phyloP scores from a whole-genome alignment of 2,113 vertebrate genomes.

The Sinocyclocheilus grahami region DNA sequence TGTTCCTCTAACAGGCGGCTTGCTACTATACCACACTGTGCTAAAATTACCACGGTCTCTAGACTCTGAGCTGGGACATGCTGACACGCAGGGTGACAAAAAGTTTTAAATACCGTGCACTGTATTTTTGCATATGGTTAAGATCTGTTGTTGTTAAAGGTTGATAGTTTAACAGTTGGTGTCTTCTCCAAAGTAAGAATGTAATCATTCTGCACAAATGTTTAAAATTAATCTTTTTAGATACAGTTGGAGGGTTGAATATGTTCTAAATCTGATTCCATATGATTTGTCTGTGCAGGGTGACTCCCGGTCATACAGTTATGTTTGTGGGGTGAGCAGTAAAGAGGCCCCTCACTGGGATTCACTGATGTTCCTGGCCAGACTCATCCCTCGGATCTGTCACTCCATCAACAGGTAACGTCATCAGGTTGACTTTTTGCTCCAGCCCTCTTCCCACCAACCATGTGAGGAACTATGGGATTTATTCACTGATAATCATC shows the following conservation, averaged over 20 bases:
- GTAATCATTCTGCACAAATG: neutral
- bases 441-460: neutral
- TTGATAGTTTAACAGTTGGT: neutral
- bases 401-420: conserved; percentile 94
- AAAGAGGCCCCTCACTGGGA: conserved; percentile 96
- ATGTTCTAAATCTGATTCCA: neutral
- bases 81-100: conserved; percentile 17
- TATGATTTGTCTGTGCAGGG: conserved; percentile 73
- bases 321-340: conserved; percentile 94
- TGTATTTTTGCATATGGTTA: neutral
- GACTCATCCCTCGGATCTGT: conserved; percentile 98
- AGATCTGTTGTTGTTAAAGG: neutral
- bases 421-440: neutral
- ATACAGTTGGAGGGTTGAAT: neutral
- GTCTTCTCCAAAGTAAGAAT: neutral
- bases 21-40: conserved; percentile 45
- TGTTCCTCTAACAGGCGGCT: conserved; percentile 33
- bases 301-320: conserved; percentile 95
- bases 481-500: neutral
- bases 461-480: too few species aligned
- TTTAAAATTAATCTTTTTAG: neutral
- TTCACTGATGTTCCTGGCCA: conserved; percentile 93
- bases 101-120: neutral
- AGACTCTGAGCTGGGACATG: conserved; percentile 56
- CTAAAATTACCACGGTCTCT: conserved; percentile 66